Base-by-base conservation (phyloP, 2,113 vertebrate genomes). In the Syrrhaptes paradoxus region DNA sequence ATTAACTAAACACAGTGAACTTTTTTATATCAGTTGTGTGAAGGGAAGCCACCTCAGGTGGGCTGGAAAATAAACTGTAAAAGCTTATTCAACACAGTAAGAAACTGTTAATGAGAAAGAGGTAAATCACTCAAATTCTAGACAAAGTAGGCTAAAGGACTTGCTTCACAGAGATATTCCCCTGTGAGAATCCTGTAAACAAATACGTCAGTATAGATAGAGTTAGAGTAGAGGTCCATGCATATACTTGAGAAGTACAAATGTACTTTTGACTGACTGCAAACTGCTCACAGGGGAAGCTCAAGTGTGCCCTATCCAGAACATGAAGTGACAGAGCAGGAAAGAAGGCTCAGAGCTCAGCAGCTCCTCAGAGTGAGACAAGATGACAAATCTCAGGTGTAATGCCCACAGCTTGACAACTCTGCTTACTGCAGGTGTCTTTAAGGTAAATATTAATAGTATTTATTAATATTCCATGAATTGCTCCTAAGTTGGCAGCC, bases 51-150 rank as follows among this genome's bases (percentile, higher is more conserved):
- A 67, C 86, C 38, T 71, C 45, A 71, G 72, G 70, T 93, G 73
- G 48, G 46, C 73, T 81, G 48, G 45, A 91, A 95, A 92, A 90
- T 55, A 95, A 92, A 90, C 77, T 72, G 49, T 72, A 89, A 85
- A 80, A 32, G n/a, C 46, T 93, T 91, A 90, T 71, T 85, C 83
- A 83, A 72, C 63, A 55, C 82, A 71, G 85, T 83, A 84, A 95
- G 84, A 91, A 88, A 75, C n/a, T 62, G 68, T 67, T 95, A 93
- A 90, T 59, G 92, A 85, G 85, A 82, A 87, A 32, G 7, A 14
- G 71, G 83, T 94, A 91, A 96, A 90, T 71, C 51, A 80, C 29
- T 91, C 48, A 84, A 81, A 76, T 62, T 52, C 65, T 59, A 84
- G 32, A 84, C 38, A 63, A 84, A 74, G 32, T 19, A 90, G 29